Evolutionary conservation across 2,113 vertebrate genomes (phyloP), one percentile per base, ranked within the genome.

Genomic region (Seriola aureovittata): DNA sequence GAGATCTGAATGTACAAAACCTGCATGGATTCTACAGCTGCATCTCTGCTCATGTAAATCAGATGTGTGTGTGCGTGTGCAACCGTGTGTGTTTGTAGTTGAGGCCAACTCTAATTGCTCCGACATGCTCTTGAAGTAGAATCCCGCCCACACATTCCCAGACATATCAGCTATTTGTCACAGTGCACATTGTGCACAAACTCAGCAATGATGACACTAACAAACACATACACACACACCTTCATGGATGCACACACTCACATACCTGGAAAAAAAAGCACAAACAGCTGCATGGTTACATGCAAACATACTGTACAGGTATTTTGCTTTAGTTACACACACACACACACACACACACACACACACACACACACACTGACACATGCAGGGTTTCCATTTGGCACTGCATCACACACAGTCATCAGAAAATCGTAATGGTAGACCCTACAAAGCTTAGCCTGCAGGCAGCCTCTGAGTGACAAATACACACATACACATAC

Each of bases 61-160:
- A 78, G 48, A 78, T 57, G 75, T 78, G 76, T 23, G 80, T 38
- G 67, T 36, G 62, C 44, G 48, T 55, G 54, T 64, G 71, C 67
- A 76, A 7, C 63, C 48, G 79, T 75, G 84, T 85, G 69, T 65
- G 74, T 85, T 70, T 81, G 76, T 78, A 75, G 82, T 86, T 75
- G 66, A 67, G 88, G 75, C 86, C 86, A 88, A 87, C 90, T 89
- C 83, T 91, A 94, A 94, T 92, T 91, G 87, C 90, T 91, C 85
- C 34, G 82, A 91, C 89, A 89, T 88, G 88, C 89, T 93, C 89
- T 92, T 94, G 93, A 95, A 94, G 93, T 94, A 93, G 92, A 93
- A 92, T 94, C 89, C 89, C 92, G 50, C 92, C 93, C 89, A 93
- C 94, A 90, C 81, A 63, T 89, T 89, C 87, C 88, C 88, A 88